These are phyloP conservation scores for Actinernus sp. DNA, from an alignment of 92 coral and sea anemone species.

Conservation along the genomic window DNA sequence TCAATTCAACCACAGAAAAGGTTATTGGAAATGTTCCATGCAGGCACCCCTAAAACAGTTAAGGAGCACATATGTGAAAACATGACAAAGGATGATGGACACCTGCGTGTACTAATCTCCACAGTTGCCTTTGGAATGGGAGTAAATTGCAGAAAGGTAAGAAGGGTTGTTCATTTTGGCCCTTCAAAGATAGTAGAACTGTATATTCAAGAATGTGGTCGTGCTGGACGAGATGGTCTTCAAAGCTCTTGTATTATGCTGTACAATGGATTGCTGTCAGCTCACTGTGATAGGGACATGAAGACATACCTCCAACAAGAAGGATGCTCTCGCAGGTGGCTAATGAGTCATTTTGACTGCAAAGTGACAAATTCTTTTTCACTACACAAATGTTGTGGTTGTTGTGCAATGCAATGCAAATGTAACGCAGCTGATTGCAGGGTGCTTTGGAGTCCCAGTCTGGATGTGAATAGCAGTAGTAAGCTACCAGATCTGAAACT, in stretches of 20 bases:
- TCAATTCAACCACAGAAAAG: conserved; percentile 37
- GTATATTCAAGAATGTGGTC: conserved; percentile 52
- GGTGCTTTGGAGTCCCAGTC: not conserved
- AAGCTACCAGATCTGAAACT: no score
- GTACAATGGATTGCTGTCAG: not conserved
- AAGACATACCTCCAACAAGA: conserved; percentile 1
- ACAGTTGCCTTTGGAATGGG: conserved; percentile 65
- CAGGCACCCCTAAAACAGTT: conserved; percentile 64
- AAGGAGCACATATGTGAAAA: conserved; percentile 48
- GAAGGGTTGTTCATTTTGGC: conserved; percentile 47
- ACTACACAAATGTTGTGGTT: conserved; percentile 9
- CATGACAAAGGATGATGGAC: conserved; percentile 51
- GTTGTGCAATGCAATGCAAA: not conserved
- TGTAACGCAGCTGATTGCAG: not conserved
- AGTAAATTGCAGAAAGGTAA: conserved; percentile 23
- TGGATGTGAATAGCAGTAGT: no score
- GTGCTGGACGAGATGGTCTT: conserved; percentile 22
- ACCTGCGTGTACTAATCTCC: conserved; percentile 48
- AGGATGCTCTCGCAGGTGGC: conserved; percentile 2
- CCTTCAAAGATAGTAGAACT: conserved; percentile 36
- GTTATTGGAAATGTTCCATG: conserved; percentile 83
- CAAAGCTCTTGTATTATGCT: conserved; percentile 9
- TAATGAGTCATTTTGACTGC: conserved; percentile 27
- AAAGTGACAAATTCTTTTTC: no score
- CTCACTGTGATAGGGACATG: conserved; percentile 1